Evolutionary conservation across 2,113 vertebrate species (phyloP), one percentile per base, ranked within the genome.

Genomic region (Xiphorhynchus elegans): DNA sequence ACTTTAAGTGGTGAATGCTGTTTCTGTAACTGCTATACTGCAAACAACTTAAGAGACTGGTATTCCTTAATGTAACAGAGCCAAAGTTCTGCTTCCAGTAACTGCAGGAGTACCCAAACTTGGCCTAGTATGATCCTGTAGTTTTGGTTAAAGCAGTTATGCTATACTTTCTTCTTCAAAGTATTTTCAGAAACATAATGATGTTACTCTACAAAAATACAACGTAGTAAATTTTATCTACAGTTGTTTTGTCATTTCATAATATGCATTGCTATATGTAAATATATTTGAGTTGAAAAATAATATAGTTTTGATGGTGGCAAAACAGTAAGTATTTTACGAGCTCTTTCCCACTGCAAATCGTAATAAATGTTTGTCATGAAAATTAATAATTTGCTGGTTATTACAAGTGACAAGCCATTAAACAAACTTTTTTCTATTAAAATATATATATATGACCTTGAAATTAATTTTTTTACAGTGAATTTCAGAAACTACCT

Each of bases 361-460:
- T 81, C 35, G 17, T 37, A 95, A 28, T 37, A 96, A 97, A 90
- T 66, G 84, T 42, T 94, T 91, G 40, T 44, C 55, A 74, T 46
- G 21, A 72, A 89, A 96, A 84, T 93, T 94, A 96, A 17, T 49
- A 90, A 66, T 93, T 92, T 26, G 68, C 82, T 82, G 64, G 88
- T 70, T 91, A 78, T 70, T 86, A 69, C 53, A 95, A 82, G 56
- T 87, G 73, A 92, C 82, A 95, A 95, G 70, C 68, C 66, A 93
- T 95, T 96, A 93, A 93, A 93, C 79, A 93, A 72, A 40, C 29
- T 83, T 89, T 87, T 87, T 84, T 86, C 63, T 85, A 62, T 84
- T 96, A 62, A 89, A 60, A 88, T 47, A 95, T 74, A 95, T 74
- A 95, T 29, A 10, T 69, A 72, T 84, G 40, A 87, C 66, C 39